Base-by-base conservation (phyloP, 2,113 vertebrate genomes). In the Chaenocephalus aceratus region DNA sequence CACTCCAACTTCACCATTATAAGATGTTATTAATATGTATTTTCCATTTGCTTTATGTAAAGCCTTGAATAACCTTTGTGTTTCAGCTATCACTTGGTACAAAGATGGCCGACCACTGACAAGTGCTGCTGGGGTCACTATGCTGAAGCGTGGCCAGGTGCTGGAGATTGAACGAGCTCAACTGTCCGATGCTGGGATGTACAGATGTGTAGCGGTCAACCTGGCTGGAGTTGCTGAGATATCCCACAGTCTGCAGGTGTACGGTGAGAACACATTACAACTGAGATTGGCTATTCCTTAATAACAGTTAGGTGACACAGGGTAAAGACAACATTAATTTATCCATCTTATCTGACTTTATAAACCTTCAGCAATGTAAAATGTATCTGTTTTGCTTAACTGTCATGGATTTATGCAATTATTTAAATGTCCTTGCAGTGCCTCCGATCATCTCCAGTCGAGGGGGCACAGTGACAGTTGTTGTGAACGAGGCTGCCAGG, bases 201-300 rank as follows among this genome's bases (percentile, higher is more conserved):
- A 99, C 88, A 96, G 94, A 76, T 99, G 98, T 75, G 90, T 96
- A 12, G 98, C 97, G 1, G 86, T 95, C 53, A 99, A 97, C 51
- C 69, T 96, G 1, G 98, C 96, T 0, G 98, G 98, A 82, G 89
- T 86, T 0, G 94, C 97, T 0, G 96, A 99, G 66, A 75, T 97
- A 26, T 91, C 94, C 67, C 96, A 97, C 75, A 96, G 79, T 49
- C 95, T 99, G 3, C 96, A 98, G 85, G 96, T 99, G 69, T 96
- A 96, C 2, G 96, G 98, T 99, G 84, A 94, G 96, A 3, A 36
- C 41, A 11, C 11, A 48, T 45, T 46, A 23, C 53, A 41, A 23
- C 5, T 57, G 10, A 51, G 5, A 49, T 73, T 54, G 30, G 1
- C 13, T 23, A 3, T 54, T 58, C 1, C 15, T 44, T 9, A 10